A percentile compares a stretch with the other conserved stretches of the same genome.
Conservation (phyloP, 92 coral and sea anemone species). For the Epizoanthus rinbou region DNA sequence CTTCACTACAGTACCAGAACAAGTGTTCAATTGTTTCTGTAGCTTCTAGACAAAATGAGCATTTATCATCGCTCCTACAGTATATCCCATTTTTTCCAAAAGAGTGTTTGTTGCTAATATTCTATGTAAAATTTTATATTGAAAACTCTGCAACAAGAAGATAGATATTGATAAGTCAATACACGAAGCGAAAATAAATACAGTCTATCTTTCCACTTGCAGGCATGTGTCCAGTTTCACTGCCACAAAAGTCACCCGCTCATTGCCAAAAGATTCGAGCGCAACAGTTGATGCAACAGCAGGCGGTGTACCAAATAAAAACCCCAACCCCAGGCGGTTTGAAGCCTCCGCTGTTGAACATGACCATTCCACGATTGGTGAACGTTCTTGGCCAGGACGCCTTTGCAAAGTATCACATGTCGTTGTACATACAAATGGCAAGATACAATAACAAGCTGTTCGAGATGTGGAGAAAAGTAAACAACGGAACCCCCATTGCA, state of each 20-base stretch:
- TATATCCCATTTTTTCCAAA: no score
- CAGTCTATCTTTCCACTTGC: no score
- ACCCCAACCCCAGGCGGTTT: slow-evolving; percentile 5
- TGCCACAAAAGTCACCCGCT: slow-evolving; percentile 9
- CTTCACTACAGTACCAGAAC: no score
- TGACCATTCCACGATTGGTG: background rate
- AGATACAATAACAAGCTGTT: background rate
- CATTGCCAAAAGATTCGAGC: slow-evolving; percentile 5
- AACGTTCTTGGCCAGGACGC: background rate
- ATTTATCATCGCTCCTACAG: no score
- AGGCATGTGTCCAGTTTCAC: slow-evolving; percentile 18
- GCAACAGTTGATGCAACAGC: background rate
- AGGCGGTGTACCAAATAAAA: slow-evolving; percentile 14
- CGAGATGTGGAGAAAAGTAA: background rate
- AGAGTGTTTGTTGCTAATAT: no score
- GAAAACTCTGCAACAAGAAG: no score
- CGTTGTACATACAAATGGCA: background rate
- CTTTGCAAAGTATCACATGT: background rate
- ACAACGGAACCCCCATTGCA: slow-evolving; percentile 8
- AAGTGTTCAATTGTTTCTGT: no score
- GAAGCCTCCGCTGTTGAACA: slow-evolving; percentile 12
- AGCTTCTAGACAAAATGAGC: no score
- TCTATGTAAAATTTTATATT: no score
- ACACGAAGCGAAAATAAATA: no score
- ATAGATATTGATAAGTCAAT: no score